A percentile compares a stretch with the other conserved stretches of the same genome.
Evolutionary conservation across 2,888 invertebrate species (phyloP).

Genomic region (Andrena dorsata): DNA sequence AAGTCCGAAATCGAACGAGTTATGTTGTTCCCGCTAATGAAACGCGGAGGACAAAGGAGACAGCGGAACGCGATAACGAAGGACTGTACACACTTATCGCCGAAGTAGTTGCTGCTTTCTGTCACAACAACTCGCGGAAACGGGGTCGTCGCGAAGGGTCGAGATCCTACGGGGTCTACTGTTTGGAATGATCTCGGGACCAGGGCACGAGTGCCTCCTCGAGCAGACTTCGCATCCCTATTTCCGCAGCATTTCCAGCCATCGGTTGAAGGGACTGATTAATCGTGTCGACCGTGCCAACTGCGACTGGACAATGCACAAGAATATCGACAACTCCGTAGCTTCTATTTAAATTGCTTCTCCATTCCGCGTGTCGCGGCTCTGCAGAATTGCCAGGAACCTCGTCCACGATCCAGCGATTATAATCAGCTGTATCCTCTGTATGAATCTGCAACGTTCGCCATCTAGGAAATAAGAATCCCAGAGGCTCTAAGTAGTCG

Average conservation of each 20-base stretch:
- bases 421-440: neutral
- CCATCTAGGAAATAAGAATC: too few relatives aligned
- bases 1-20: conserved; percentile 31
- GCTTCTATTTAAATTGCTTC: conserved; percentile 17
- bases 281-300: conserved; percentile 67
- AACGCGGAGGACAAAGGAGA: conserved; percentile 56
- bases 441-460: neutral
- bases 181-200: conserved; percentile 77
- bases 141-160: conserved; percentile 66
- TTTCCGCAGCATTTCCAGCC: conserved; percentile 74
- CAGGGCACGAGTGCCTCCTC: conserved; percentile 65
- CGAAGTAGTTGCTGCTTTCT: conserved; percentile 75
- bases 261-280: conserved; percentile 65
- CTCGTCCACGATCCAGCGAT: neutral
- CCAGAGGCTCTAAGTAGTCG: too few relatives aligned
- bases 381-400: neutral
- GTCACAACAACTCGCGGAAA: conserved; percentile 76
- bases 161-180: conserved; percentile 67
- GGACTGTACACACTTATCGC: conserved; percentile 65
- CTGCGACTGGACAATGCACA: conserved; percentile 52
- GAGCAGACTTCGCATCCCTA: conserved; percentile 69
- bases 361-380: neutral
- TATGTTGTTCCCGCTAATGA: conserved; percentile 43
- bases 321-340: conserved; percentile 51
- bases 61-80: conserved; percentile 57